Base-by-base conservation (phyloP, 1,140 invertebrate species). In the Pseudomyrmex sp. region DNA sequence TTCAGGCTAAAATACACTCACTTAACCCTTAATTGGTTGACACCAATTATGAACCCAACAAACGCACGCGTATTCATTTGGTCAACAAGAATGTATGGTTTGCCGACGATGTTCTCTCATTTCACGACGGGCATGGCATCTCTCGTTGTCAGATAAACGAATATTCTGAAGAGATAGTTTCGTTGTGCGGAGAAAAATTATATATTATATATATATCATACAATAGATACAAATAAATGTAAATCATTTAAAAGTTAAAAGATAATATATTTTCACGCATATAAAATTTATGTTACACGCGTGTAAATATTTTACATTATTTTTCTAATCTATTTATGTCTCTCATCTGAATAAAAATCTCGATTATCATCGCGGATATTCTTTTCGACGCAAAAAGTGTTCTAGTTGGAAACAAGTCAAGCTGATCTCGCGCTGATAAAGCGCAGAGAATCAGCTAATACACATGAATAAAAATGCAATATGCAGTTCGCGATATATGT, bases 11-110 rank as follows among this genome's bases (percentile, higher is more conserved):
- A 89, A 88, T 86, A 86, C 87, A 82, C 87, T 86, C 87, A 89
- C 88, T 89, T 89, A 89, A 89, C 72, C 84, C 87, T 89, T 89
- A 89, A 89, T 89, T 89, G 88, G 84, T 56, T 77, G 73, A 61
- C 82, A 88, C 88, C 88, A 89, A 89, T 88, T 89, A 89, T 74
- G 82, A 66, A 59, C 74, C 82, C 75, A 65, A 56, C 86, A 73
- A 84, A 86, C 82, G 76, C 69, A 89, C 87, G 88, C 88, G 87
- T 89, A 86, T 88, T 88, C 87, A 86, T 89, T 89, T 76, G 84
- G 70, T 88, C 85, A 89, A 89, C 87, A 79, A 89, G 87, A 88
- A 89, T 84, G 88, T 89, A 88, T 88, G 86, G 73, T 70, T 70
- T 46, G 58, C 5, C 79, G 52, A 77, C 80, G 56, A 85, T 65